A percentile compares a stretch with the other conserved stretches of the same genome.
These are phyloP conservation scores for Anthopleura xanthogrammica DNA, from an alignment of 92 coral and sea anemone species.

Conservation along the genomic window DNA sequence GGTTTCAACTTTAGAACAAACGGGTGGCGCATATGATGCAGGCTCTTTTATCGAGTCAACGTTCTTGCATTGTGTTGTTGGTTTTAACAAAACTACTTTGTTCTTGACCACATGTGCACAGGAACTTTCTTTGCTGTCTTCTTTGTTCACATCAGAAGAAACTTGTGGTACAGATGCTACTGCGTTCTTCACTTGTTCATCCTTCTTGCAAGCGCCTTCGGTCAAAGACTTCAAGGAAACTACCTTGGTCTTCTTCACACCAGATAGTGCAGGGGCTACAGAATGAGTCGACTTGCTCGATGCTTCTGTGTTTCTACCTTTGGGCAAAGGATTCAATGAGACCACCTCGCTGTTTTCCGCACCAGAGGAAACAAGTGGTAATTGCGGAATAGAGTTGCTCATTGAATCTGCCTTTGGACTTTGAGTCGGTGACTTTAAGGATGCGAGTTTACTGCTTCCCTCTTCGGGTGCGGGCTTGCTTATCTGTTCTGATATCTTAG, in stretches of 20 bases:
- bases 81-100: background rate
- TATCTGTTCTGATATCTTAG: background rate
- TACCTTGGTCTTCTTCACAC: background rate
- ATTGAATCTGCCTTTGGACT: background rate
- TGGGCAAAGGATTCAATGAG: background rate
- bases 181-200: background rate
- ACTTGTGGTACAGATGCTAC: background rate
- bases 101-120: background rate
- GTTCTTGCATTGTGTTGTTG: background rate
- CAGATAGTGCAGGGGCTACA: background rate
- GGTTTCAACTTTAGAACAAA: background rate
- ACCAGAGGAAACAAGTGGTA: background rate
- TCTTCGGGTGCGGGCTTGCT: background rate
- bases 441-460: background rate
- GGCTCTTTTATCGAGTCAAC: background rate
- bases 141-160: background rate
- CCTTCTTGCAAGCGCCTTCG: background rate
- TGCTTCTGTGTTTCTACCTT: background rate
- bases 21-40: background rate
- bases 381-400: background rate
- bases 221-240: background rate
- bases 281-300: background rate
- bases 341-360: background rate
- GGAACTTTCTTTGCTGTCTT: background rate
- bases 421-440: background rate